These are phyloP conservation scores for Epinephelus moara DNA, from an alignment of 2,113 vertebrate genomes.

Conservation along the genomic window DNA sequence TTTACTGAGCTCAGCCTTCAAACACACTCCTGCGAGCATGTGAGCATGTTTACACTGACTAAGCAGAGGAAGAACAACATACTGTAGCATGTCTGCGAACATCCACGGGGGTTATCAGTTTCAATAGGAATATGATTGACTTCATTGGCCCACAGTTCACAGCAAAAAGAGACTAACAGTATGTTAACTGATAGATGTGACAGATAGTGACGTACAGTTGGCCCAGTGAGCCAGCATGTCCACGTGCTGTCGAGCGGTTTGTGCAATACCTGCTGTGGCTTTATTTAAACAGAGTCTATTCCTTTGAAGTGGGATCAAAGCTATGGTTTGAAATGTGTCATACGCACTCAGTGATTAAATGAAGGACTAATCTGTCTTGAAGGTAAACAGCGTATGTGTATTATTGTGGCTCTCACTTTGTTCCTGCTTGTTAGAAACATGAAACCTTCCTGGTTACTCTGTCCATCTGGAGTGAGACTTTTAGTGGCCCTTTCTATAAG, in stretches of 20 bases:
- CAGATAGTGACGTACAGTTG: not conserved
- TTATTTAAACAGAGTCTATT: too few species aligned
- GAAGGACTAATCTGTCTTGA: too few species aligned
- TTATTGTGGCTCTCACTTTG: too few species aligned
- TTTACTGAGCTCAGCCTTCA: not conserved
- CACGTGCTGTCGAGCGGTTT: not conserved
- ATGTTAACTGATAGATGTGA: not conserved
- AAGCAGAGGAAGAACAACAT: not conserved
- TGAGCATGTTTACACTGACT: constrained; percentile 28
- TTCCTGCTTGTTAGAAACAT: too few species aligned
- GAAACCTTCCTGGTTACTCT: too few species aligned
- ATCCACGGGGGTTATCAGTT: not conserved
- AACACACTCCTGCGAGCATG: constrained; percentile 5
- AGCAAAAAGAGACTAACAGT: not conserved
- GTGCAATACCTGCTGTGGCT: too few species aligned
- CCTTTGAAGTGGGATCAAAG: too few species aligned
- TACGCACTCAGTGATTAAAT: too few species aligned
- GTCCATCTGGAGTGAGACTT: too few species aligned
- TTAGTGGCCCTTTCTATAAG: too few species aligned
- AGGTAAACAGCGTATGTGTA: too few species aligned
- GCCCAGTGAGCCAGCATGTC: not conserved
- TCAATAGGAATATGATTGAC: not conserved
- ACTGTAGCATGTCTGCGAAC: not conserved
- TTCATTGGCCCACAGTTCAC: not conserved
- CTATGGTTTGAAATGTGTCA: too few species aligned